phyloP scores from a whole-genome alignment of 2,797 vertebrate genomes.

The Hippopotamyrus pictus region DNA sequence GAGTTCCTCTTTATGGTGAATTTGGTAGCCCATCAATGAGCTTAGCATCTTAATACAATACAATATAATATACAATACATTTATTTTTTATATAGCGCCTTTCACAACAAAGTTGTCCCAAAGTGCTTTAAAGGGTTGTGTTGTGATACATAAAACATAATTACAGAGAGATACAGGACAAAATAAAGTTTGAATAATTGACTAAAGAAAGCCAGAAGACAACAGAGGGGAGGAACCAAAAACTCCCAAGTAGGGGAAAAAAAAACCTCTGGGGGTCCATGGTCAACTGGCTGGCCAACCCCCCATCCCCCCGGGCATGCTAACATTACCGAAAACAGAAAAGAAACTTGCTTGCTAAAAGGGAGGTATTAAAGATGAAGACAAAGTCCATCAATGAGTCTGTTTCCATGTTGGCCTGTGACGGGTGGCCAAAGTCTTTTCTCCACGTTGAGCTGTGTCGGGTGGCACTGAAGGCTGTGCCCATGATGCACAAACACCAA shows the following conservation, averaged over 20 bases:
- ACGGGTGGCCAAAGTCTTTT: not conserved
- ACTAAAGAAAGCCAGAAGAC: not conserved
- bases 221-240: not conserved
- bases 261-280: not conserved
- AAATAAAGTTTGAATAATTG: not conserved
- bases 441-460: not conserved
- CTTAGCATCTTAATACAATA: not conserved
- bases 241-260: not conserved
- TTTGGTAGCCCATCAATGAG: not conserved
- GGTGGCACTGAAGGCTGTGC: not conserved
- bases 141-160: not conserved
- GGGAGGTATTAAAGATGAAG: not conserved
- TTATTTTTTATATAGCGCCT: not conserved
- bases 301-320: too few species aligned
- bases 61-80: not conserved
- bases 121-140: not conserved
- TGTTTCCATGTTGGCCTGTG: not conserved
- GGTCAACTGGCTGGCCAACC: not conserved
- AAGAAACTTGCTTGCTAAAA: not conserved
- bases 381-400: not conserved
- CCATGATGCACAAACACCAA: not conserved
- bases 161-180: not conserved
- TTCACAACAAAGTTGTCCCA: not conserved
- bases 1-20: slow-evolving; percentile 37
- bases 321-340: not conserved